phyloP scores from a whole-genome alignment of 1,140 invertebrate species.

The Aphidius gifuensis region DNA sequence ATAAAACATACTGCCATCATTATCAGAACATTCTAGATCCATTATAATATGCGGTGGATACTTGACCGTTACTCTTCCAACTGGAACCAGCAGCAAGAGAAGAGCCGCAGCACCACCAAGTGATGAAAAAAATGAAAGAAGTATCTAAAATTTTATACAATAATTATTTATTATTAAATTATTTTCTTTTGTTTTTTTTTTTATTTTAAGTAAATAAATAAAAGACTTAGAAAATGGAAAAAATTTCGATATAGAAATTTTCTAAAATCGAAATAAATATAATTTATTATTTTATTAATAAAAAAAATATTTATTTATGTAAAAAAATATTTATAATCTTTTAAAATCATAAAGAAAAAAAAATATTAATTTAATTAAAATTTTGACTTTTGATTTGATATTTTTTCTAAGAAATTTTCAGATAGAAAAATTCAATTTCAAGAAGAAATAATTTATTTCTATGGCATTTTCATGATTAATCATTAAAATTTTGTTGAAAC shows the following conservation, averaged over 20 bases:
- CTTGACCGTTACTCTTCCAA: slow-evolving; percentile 65
- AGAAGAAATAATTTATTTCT: too few relatives aligned
- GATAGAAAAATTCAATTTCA: too few relatives aligned
- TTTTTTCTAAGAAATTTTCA: too few relatives aligned
- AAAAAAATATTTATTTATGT: neutral
- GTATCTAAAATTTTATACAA: slow-evolving; percentile 52
- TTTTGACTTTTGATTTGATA: too few relatives aligned
- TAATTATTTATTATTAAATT: slow-evolving; percentile 9
- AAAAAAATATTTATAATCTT: neutral
- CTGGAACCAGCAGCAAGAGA: slow-evolving; percentile 66
- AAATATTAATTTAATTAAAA: too few relatives aligned
- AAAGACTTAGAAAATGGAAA: too few relatives aligned
- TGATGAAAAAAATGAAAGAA: slow-evolving; percentile 67
- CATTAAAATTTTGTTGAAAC: too few relatives aligned
- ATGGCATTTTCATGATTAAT: too few relatives aligned
- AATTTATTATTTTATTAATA: too few relatives aligned
- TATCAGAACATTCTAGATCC: slow-evolving; percentile 53
- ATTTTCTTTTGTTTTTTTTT: neutral
- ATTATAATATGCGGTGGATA: slow-evolving; percentile 64
- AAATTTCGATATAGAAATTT: too few relatives aligned
- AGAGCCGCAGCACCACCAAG: slow-evolving; percentile 67
- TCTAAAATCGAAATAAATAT: too few relatives aligned
- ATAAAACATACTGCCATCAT: slow-evolving; percentile 46
- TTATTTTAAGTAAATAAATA: neutral
- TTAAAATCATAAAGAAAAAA: neutral